Percentiles rank a stretch among this genome's conserved stretches.
Evolutionary conservation across 2,888 invertebrate genomes (phyloP).

Genomic region (Elgonia sp.): DNA sequence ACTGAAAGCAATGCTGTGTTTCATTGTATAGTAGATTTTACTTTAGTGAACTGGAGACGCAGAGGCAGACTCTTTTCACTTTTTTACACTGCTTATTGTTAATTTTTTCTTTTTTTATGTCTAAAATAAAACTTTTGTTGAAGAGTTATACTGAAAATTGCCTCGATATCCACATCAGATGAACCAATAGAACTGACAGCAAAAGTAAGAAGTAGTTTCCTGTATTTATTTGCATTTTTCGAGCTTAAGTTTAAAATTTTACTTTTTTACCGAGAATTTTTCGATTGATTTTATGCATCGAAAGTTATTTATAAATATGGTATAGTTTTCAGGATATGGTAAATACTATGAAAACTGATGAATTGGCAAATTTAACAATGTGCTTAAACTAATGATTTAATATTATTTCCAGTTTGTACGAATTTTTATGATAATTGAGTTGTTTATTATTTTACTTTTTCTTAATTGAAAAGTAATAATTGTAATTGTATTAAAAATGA

Average conservation of each 20-base stretch:
- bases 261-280: background rate
- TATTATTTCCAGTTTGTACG: too few species aligned
- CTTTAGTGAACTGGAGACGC: slow-evolving; percentile 4
- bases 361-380: too few species aligned
- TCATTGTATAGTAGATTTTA: slow-evolving; percentile 33
- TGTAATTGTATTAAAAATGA: too few species aligned
- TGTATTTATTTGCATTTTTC: slow-evolving; percentile 10
- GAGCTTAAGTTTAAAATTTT: background rate
- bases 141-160: background rate
- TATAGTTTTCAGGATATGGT: background rate
- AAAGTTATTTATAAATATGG: background rate
- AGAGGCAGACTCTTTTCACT: background rate
- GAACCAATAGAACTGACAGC: background rate
- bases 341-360: too few species aligned
- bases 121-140: background rate
- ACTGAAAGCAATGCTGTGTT: slow-evolving; percentile 31
- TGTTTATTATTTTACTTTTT: too few species aligned
- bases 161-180: background rate
- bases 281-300: background rate
- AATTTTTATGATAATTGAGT: too few species aligned
- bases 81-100: background rate
- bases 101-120: background rate
- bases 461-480: too few species aligned
- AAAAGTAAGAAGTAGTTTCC: background rate
- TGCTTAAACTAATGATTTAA: too few species aligned